These are phyloP conservation scores for Marisa cornuarietis DNA, from an alignment of 1,140 invertebrate species.

Conservation along the genomic window DNA sequence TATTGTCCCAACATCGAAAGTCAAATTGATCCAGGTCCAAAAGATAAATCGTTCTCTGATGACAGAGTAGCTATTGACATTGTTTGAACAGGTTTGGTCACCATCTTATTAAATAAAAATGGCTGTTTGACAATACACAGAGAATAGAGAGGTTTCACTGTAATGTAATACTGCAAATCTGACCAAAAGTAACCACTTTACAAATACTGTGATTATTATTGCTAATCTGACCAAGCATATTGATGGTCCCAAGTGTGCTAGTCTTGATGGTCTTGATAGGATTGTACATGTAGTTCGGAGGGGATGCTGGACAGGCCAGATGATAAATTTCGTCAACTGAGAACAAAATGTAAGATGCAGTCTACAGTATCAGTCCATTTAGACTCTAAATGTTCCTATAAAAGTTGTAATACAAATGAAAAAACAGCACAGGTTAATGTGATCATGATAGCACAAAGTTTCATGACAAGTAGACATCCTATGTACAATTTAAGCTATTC, in stretches of 20 bases:
- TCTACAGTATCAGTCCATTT: too few relatives aligned
- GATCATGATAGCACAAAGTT: too few relatives aligned
- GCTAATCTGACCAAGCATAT: constrained; percentile 85
- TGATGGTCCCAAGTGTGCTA: constrained; percentile 99
- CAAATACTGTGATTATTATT: too few relatives aligned
- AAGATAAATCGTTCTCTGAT: background rate
- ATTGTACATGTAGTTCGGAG: constrained; percentile 99
- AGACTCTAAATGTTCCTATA: too few relatives aligned
- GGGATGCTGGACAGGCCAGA: constrained; percentile 96
- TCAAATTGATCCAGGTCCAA: too few relatives aligned
- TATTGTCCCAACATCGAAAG: too few relatives aligned
- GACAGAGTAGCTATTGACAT: background rate
- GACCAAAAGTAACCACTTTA: too few relatives aligned
- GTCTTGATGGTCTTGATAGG: constrained; percentile 99
- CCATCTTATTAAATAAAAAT: background rate
- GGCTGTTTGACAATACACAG: too few relatives aligned
- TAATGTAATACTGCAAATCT: constrained; percentile 42
- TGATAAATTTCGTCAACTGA: constrained; percentile 98
- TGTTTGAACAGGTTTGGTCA: too few relatives aligned
- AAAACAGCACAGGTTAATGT: too few relatives aligned
- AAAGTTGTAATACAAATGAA: too few relatives aligned
- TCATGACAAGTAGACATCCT: constrained; percentile 70
- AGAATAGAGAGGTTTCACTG: too few relatives aligned
- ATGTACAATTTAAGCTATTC: constrained; percentile 76
- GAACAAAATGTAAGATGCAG: constrained; percentile 24